Base-by-base conservation (phyloP, 2,888 invertebrate genomes). In the Ophioninae sp. region DNA sequence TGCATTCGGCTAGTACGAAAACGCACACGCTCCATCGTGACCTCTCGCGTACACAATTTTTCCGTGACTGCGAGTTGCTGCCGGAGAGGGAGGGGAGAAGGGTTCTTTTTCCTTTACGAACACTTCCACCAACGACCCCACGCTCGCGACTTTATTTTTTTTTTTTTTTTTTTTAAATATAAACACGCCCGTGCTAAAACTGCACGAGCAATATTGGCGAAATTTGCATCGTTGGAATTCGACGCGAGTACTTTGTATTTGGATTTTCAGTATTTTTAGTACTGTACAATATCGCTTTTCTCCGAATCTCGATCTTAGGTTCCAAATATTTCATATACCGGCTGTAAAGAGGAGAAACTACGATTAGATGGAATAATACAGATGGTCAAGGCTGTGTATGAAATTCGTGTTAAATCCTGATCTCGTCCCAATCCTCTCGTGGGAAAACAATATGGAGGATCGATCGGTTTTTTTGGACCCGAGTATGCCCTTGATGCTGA, bases 1-100 rank as follows among this genome's bases (percentile, higher is more conserved):
- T 68, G 68, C 68, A 51, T 13, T 30, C 30, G n/a, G 30, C n/a
- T 51, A 68, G 51, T 51, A 44, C 44, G 67, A 64, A 30, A 6
- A 7, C 41, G 22, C 41, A 41, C 44, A 17, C 51, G 51, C 51
- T 51, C 17, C 51, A 51, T 17, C 17, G 51, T 2, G 17, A 51
- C 51, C 51, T 17, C 51, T 51, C 17, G 51, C 51, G 51, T 51
- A 6, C 37, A 17, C 30, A 63, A 30, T 17, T 7, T 30, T 17
- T 63, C 30, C 30, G 13, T 17, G 17, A 63, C n/a, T 63, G 13
- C 30, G 63, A 20, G 17, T 6, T 13, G 30, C 30, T 30, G 7
- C 13, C 13, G 8, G 30, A 63, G 51, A 10, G 51, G 13, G 51
- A 44, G 9, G 13, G 51, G 13, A 13, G 13, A 13, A 51, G 51